Evolutionary conservation across 2,797 vertebrate genomes (phyloP).

Genomic region (Enteromius unitaeniatus): DNA sequence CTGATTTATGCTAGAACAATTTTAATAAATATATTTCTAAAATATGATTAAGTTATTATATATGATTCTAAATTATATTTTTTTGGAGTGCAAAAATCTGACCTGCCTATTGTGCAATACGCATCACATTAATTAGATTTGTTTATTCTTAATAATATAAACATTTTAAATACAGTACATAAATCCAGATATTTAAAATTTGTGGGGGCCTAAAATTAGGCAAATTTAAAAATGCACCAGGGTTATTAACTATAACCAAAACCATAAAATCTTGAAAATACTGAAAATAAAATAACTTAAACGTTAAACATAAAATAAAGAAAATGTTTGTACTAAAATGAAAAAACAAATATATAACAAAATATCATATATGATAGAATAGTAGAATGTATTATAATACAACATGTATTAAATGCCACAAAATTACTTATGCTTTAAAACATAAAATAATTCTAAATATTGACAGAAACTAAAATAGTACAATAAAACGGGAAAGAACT

Average conservation of each 20-base stretch:
- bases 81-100: neutral
- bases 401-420: neutral
- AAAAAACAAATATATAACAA: neutral
- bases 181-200: neutral
- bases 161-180: neutral
- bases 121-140: neutral
- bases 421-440: neutral
- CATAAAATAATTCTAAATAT: neutral
- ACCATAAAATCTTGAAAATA: neutral
- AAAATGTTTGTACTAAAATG: neutral
- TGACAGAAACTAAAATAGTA: neutral
- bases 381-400: neutral
- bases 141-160: neutral
- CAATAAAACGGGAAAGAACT: neutral
- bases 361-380: neutral
- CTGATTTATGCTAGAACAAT: neutral
- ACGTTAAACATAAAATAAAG: neutral
- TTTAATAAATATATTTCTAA: neutral
- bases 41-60: neutral
- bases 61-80: neutral
- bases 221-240: neutral
- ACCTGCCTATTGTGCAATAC: neutral
- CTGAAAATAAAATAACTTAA: neutral
- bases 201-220: neutral
- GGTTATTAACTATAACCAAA: neutral